phyloP scores from a whole-genome alignment of 2,113 vertebrate species.

The Gadus macrocephalus region DNA sequence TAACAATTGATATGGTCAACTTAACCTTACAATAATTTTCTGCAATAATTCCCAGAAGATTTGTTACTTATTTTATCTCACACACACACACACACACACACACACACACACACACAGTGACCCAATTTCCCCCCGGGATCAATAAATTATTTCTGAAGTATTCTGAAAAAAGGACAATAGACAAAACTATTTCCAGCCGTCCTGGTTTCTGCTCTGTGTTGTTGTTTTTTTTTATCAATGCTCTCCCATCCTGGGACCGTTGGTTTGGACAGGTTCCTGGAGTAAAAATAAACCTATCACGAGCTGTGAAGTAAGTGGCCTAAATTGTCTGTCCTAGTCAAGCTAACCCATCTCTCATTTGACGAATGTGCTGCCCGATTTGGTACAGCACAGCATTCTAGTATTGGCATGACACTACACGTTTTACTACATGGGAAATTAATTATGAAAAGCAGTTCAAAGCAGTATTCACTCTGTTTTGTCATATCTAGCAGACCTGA shows the following conservation, averaged over 20 bases:
- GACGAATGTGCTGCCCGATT: not conserved
- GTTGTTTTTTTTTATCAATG: not conserved
- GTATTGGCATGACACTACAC: not conserved
- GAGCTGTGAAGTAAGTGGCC: not conserved
- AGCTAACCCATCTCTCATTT: not conserved
- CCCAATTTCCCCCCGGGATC: too few species aligned
- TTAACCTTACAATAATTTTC: too few species aligned
- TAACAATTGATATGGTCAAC: too few species aligned
- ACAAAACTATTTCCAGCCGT: slow-evolving; percentile 35
- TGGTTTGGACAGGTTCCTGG: not conserved
- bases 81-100: too few species aligned
- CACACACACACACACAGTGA: too few species aligned
- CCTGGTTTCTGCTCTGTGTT: not conserved
- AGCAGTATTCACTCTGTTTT: too few species aligned
- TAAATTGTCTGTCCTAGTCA: not conserved
- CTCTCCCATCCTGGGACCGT: not conserved
- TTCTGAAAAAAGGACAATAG: slow-evolving; percentile 38
- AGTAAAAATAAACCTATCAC: not conserved
- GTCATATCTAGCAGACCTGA: not conserved
- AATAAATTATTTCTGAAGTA: too few species aligned
- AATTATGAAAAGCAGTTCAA: too few species aligned
- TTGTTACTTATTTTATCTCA: too few species aligned
- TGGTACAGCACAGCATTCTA: not conserved
- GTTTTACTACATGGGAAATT: not conserved
- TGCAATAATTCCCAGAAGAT: too few species aligned